These are phyloP conservation scores for Eidolon helvum DNA, from an alignment of 2,113 vertebrate species.

Conservation along the genomic window DNA sequence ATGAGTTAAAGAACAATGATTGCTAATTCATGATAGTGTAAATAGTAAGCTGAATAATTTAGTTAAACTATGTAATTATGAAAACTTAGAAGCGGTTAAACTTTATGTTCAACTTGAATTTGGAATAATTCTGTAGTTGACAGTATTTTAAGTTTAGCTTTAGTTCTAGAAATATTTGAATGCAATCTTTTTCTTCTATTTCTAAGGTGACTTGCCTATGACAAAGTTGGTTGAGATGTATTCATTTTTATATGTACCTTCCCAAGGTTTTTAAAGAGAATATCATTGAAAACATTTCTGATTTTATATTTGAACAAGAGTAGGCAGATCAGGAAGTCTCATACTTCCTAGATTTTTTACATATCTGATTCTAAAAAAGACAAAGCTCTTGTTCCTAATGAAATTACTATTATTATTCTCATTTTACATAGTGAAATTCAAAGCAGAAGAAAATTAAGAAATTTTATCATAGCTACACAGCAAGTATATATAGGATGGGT, in stretches of 20 bases:
- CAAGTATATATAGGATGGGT: neutral
- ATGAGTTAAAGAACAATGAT: neutral
- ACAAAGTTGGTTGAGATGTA: neutral
- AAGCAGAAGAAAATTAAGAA: neutral
- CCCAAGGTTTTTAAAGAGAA: neutral
- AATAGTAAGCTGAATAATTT: neutral
- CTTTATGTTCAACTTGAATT: neutral
- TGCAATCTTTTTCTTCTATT: neutral
- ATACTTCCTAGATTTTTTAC: neutral
- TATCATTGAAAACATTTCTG: neutral
- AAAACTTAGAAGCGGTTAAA: neutral
- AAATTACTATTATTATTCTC: neutral
- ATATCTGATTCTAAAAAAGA: neutral
- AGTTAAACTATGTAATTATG: neutral
- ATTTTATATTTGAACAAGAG: neutral
- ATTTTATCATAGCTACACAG: neutral
- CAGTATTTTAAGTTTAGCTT: neutral
- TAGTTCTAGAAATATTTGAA: neutral
- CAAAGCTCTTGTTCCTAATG: neutral
- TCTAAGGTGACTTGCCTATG: neutral
- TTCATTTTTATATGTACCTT: neutral
- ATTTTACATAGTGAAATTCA: neutral
- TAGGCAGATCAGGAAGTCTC: neutral
- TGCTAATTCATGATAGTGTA: neutral
- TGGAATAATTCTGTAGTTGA: neutral